Conservation (phyloP, 2,797 vertebrate species). For the Coregonus sp. region DNA sequence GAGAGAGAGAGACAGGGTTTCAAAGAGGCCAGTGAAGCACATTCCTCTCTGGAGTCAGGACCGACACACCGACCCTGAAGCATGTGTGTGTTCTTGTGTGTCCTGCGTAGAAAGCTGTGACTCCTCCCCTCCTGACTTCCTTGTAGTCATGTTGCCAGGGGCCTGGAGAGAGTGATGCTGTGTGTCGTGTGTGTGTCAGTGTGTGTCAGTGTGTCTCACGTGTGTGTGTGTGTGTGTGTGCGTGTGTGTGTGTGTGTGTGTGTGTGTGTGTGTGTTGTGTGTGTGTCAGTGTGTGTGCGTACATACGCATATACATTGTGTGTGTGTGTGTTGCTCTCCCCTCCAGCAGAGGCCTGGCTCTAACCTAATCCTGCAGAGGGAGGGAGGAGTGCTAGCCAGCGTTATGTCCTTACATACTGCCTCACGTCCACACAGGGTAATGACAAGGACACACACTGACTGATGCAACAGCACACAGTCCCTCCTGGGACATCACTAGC, state of each 20-base stretch:
- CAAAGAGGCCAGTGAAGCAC: slow-evolving; percentile 18
- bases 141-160: neutral
- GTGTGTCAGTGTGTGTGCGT: neutral
- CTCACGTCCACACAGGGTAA: too few relatives aligned
- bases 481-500: neutral
- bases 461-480: neutral
- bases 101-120: neutral
- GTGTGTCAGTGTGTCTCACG: neutral
- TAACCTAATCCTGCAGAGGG: neutral
- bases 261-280: neutral
- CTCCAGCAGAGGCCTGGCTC: neutral
- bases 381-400: neutral
- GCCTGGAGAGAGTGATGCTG: neutral
- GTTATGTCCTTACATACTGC: too few relatives aligned
- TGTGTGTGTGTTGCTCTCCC: neutral
- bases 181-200: neutral
- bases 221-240: neutral
- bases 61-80: neutral
- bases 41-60: slow-evolving; percentile 13
- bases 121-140: neutral
- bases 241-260: neutral
- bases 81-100: neutral
- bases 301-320: neutral
- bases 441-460: too few relatives aligned
- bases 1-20: slow-evolving; percentile 8